Percentiles rank a stretch among this genome's conserved stretches.
Conservation (phyloP, 1,140 invertebrate species). For the Pseudomyrmex pallidus region DNA sequence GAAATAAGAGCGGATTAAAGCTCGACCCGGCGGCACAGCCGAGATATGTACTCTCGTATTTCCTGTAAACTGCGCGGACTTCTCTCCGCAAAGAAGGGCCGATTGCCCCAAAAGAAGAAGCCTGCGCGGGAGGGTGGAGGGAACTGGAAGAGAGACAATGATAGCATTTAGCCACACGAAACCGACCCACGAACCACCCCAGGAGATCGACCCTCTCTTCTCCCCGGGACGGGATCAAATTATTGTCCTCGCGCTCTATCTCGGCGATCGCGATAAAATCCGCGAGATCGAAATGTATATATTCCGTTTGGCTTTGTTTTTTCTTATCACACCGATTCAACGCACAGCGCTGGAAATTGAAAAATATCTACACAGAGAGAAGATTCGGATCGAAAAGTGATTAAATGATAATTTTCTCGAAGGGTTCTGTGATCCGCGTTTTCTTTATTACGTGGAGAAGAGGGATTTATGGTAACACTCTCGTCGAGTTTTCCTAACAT, state of each 20-base stretch:
- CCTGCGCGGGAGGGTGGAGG: neutral
- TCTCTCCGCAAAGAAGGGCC: neutral
- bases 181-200: neutral
- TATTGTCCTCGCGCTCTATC: slow-evolving; percentile 33
- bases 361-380: neutral
- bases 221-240: slow-evolving; percentile 5
- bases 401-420: slow-evolving; percentile 11
- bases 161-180: slow-evolving; percentile 12
- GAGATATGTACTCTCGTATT: slow-evolving; percentile 48
- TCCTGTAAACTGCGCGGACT: slow-evolving; percentile 49
- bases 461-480: neutral
- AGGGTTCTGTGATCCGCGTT: neutral
- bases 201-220: neutral
- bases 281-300: neutral
- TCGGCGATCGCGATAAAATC: slow-evolving; percentile 12
- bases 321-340: neutral
- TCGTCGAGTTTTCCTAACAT: neutral
- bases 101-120: slow-evolving; percentile 19
- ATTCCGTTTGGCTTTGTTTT: neutral
- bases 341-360: neutral
- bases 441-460: neutral
- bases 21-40: slow-evolving; percentile 26
- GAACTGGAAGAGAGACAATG: neutral
- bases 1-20: slow-evolving; percentile 65
- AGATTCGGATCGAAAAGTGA: neutral